phyloP scores from a whole-genome alignment of 2,113 vertebrate genomes.

The Vireo altiloquus region DNA sequence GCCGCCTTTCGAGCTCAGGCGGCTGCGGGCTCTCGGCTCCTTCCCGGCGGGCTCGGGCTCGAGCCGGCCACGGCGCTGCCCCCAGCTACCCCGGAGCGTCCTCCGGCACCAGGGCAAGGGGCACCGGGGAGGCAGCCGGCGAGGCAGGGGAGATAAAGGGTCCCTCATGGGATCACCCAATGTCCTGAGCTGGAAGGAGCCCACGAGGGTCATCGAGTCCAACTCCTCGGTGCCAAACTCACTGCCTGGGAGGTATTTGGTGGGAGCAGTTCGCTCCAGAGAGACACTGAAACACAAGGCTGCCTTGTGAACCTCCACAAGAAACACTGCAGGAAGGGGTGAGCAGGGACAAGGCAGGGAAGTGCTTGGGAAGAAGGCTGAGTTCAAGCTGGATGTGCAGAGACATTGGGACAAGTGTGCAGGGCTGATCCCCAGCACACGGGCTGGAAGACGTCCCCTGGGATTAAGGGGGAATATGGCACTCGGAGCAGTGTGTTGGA shows the following conservation, averaged over 20 bases:
- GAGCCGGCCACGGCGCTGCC: neutral
- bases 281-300: neutral
- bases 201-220: too few relatives aligned
- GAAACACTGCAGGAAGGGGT: fast-evolving
- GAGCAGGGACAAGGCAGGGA: neutral
- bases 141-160: neutral
- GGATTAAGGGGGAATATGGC: neutral
- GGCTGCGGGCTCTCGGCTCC: too few relatives aligned
- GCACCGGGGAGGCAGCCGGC: neutral
- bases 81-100: neutral
- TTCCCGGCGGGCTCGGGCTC: neutral
- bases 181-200: neutral
- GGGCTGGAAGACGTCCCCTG: neutral
- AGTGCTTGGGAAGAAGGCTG: neutral
- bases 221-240: neutral
- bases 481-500: neutral
- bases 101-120: neutral
- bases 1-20: too few relatives aligned
- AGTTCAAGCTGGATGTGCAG: neutral
- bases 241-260: fast-evolving
- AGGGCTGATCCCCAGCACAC: neutral
- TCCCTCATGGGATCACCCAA: neutral
- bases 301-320: fast-evolving
- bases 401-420: fast-evolving
- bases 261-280: neutral